These are phyloP conservation scores for Podarcis muralis DNA, from an alignment of 2,113 vertebrate genomes.

Conservation along the genomic window DNA sequence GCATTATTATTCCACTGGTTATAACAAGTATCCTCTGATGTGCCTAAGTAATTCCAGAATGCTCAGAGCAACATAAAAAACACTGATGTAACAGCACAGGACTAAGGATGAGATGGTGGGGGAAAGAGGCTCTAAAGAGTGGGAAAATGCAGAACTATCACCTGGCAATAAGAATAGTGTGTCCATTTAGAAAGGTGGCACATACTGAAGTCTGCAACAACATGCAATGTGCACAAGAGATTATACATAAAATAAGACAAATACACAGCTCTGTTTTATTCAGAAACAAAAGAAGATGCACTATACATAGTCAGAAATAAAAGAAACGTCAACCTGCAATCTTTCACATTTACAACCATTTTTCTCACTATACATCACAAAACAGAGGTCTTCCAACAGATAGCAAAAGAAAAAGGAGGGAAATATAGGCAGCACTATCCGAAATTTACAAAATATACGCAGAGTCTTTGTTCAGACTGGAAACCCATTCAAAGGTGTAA, in stretches of 20 bases:
- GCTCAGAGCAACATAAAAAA: constrained; percentile 18
- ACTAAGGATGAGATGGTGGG: neutral
- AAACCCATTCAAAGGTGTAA: constrained; percentile 59
- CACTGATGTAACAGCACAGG: neutral
- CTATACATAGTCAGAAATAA: constrained; percentile 25
- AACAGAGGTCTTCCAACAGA: constrained; percentile 12
- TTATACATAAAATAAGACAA: neutral
- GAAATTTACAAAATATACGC: constrained; percentile 45
- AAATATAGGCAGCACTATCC: constrained; percentile 8
- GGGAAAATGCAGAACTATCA: neutral
- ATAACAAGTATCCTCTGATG: neutral
- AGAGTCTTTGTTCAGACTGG: constrained; percentile 70
- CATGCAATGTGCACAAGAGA: constrained; percentile 6
- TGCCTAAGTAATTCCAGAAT: constrained; percentile 52
- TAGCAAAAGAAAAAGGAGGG: neutral
- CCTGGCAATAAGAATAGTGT: neutral
- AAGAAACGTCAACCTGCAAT: constrained; percentile 2
- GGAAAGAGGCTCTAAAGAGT: neutral
- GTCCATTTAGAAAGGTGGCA: constrained; percentile 13
- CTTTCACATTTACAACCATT: constrained; percentile 11
- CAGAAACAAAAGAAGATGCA: constrained; percentile 26
- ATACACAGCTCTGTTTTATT: constrained; percentile 5
- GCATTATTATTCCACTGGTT: constrained; percentile 21
- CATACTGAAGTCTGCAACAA: neutral
- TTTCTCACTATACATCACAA: neutral